These are phyloP conservation scores for Leucopsar rothschildi DNA, from an alignment of 2,113 vertebrate species.

Conservation along the genomic window DNA sequence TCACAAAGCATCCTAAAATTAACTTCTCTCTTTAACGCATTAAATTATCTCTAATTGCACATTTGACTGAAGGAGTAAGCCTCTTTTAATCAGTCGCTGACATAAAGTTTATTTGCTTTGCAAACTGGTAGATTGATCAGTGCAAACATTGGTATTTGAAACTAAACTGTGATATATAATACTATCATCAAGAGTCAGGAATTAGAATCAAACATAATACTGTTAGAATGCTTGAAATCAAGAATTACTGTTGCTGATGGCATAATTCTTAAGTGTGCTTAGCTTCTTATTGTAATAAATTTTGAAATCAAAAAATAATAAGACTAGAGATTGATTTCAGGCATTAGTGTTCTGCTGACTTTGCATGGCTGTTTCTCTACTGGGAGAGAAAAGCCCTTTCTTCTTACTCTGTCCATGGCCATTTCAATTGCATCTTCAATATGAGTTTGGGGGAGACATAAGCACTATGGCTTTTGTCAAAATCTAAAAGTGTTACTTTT, in stretches of 20 bases:
- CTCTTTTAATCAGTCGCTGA: conserved; percentile 29
- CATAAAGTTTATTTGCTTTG: conserved; percentile 11
- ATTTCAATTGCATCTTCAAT: neutral
- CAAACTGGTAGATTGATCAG: conserved; percentile 29
- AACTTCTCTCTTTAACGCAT: neutral
- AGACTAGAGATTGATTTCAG: neutral
- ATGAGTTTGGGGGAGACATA: neutral
- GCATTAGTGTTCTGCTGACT: neutral
- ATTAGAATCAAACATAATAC: neutral
- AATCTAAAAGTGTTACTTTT: neutral
- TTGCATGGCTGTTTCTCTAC: neutral
- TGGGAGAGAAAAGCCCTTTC: neutral
- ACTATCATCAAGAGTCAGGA: neutral
- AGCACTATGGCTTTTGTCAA: neutral
- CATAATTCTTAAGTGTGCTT: neutral
- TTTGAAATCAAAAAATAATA: neutral
- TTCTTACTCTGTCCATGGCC: neutral
- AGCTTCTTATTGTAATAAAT: neutral
- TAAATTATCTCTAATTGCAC: conserved; percentile 32
- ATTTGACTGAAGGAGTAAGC: neutral
- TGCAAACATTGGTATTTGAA: neutral
- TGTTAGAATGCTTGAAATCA: neutral
- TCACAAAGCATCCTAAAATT: conserved; percentile 43
- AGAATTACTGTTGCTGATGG: neutral
- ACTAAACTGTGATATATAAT: neutral